phyloP scores from a whole-genome alignment of 2,888 invertebrate species.

The Plutella xylostella region DNA sequence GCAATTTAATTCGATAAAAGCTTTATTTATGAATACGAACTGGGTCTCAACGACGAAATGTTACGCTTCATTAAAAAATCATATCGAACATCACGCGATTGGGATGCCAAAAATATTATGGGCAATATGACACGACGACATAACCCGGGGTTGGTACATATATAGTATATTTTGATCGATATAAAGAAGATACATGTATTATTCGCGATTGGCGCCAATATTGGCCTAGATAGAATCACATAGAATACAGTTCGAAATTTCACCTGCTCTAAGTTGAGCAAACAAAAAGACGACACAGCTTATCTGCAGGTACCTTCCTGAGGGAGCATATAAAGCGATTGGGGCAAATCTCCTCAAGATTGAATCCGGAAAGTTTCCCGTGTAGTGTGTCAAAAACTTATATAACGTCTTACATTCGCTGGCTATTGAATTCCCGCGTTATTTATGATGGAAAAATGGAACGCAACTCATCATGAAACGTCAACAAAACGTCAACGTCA shows the following conservation, averaged over 20 bases:
- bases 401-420: conserved; percentile 19
- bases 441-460: too few relatives aligned
- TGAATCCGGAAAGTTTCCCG: conserved; percentile 47
- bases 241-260: background rate
- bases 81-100: background rate
- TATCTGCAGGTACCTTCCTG: conserved; percentile 14
- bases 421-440: conserved; percentile 62
- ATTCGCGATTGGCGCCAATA: background rate
- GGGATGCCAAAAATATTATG: too few relatives aligned
- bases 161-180: background rate
- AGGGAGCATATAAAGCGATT: conserved; percentile 36
- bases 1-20: too few relatives aligned
- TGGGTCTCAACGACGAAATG: background rate
- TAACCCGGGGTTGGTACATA: background rate
- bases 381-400: conserved; percentile 8
- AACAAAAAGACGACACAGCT: conserved; percentile 3
- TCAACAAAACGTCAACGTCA: too few relatives aligned
- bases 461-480: too few relatives aligned
- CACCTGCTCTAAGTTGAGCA: background rate
- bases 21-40: too few relatives aligned
- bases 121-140: background rate
- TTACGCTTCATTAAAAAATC: background rate
- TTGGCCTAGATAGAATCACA: background rate
- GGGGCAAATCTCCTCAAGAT: conserved; percentile 55
- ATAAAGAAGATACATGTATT: too few relatives aligned